phyloP scores from a whole-genome alignment of 2,888 invertebrate genomes.

The Terebella lapidaria region DNA sequence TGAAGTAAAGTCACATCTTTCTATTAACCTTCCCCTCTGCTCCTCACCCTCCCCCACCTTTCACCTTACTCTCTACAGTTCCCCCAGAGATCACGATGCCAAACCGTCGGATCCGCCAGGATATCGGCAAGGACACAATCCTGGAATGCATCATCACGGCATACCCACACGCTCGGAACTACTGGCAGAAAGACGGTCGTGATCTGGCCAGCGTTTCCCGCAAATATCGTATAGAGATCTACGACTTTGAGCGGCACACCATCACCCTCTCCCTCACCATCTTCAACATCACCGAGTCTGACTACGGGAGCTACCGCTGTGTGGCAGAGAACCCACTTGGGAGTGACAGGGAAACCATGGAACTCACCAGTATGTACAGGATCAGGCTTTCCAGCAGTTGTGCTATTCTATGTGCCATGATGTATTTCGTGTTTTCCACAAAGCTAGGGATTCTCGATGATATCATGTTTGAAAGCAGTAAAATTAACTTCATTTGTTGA shows the following conservation, averaged over 20 bases:
- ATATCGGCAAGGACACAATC: slow-evolving; percentile 40
- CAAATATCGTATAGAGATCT: slow-evolving; percentile 19
- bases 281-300: slow-evolving; percentile 13
- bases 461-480: no score
- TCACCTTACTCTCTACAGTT: no score
- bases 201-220: slow-evolving; percentile 11
- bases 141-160: slow-evolving; percentile 47
- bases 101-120: slow-evolving; percentile 40
- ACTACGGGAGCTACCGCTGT: slow-evolving; percentile 27
- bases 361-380: slow-evolving; percentile 21
- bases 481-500: no score
- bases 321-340: slow-evolving; percentile 25
- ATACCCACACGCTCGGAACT: slow-evolving; percentile 35
- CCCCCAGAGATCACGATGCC: slow-evolving; percentile 43
- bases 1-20: no score
- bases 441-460: no score
- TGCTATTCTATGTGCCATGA: no score
- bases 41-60: no score
- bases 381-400: no score
- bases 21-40: no score
- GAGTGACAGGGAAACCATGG: slow-evolving; percentile 18
- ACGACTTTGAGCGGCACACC: slow-evolving; percentile 21
- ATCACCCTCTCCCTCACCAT: slow-evolving; percentile 24
- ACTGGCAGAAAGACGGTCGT: slow-evolving; percentile 32
- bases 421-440: no score